These are phyloP conservation scores for Benthochromis sp. DNA, from an alignment of 2,113 vertebrate genomes.

Conservation along the genomic window DNA sequence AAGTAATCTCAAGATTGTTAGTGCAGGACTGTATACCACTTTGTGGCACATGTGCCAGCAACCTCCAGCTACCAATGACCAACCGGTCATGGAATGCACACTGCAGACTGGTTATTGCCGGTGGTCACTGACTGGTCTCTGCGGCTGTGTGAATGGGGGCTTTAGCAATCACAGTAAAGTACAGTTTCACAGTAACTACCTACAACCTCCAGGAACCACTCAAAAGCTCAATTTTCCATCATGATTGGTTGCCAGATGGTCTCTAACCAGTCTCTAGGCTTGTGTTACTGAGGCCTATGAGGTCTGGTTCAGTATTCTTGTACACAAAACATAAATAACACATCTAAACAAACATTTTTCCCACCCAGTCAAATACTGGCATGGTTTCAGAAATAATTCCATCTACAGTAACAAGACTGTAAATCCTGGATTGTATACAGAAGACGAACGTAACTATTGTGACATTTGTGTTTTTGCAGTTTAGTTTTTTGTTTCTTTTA, in stretches of 20 bases:
- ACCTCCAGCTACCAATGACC: not conserved
- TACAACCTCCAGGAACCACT: not conserved
- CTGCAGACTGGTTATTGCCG: not conserved
- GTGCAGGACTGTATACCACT: not conserved
- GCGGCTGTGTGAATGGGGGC: not conserved
- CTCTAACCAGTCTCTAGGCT: accelerated
- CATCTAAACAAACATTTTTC: not conserved
- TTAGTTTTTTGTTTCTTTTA: not conserved
- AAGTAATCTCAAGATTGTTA: not conserved
- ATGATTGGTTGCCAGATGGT: not conserved
- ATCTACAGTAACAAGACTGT: not conserved
- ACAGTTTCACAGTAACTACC: not conserved
- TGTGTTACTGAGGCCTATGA: not conserved
- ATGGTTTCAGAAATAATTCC: not conserved
- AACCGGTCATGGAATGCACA: not conserved
- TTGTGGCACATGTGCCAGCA: not conserved
- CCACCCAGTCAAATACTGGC: not conserved
- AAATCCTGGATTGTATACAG: not conserved
- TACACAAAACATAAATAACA: not conserved
- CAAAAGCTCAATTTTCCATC: not conserved
- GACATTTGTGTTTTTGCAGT: not conserved
- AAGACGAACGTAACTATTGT: not conserved
- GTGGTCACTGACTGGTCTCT: not conserved
- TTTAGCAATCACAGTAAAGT: not conserved
- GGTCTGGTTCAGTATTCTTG: not conserved